phyloP scores from a whole-genome alignment of 2,888 invertebrate species.

The Quadroppia sp. region DNA sequence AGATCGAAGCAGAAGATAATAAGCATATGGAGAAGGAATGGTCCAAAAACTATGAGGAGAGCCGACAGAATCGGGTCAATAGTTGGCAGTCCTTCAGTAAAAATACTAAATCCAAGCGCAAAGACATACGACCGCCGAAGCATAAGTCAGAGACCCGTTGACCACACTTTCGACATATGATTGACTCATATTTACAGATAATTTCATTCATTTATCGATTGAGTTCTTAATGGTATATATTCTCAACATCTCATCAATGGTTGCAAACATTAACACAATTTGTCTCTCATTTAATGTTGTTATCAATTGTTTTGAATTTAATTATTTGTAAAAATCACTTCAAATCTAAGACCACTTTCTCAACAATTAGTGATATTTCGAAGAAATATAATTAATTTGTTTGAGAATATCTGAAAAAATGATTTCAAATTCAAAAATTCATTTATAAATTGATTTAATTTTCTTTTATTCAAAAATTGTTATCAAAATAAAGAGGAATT shows the following conservation, averaged over 20 bases:
- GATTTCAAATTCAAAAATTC: too few species aligned
- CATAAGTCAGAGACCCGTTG: conserved; percentile 87
- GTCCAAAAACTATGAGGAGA: conserved; percentile 98
- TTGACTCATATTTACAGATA: neutral
- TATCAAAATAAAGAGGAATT: too few species aligned
- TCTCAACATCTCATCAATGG: neutral
- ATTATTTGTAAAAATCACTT: too few species aligned
- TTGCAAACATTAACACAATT: neutral
- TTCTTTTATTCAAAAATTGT: too few species aligned
- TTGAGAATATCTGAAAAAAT: too few species aligned
- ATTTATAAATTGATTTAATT: too few species aligned
- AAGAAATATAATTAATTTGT: too few species aligned
- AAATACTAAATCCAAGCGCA: conserved; percentile 68
- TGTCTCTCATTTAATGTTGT: too few species aligned
- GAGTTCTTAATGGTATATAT: neutral
- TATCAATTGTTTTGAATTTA: too few species aligned
- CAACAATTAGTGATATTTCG: too few species aligned
- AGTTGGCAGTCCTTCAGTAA: conserved; percentile 88
- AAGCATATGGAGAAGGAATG: conserved; percentile 87
- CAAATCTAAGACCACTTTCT: too few species aligned
- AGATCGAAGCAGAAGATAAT: conserved; percentile 86
- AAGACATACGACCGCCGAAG: conserved; percentile 82
- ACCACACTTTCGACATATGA: neutral
- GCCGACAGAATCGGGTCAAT: conserved; percentile 81
- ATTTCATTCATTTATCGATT: neutral